A percentile compares a stretch with the other conserved stretches of the same genome.
These are phyloP conservation scores for Syrrhaptes paradoxus DNA, from an alignment of 2,113 vertebrate genomes.

Conservation along the genomic window DNA sequence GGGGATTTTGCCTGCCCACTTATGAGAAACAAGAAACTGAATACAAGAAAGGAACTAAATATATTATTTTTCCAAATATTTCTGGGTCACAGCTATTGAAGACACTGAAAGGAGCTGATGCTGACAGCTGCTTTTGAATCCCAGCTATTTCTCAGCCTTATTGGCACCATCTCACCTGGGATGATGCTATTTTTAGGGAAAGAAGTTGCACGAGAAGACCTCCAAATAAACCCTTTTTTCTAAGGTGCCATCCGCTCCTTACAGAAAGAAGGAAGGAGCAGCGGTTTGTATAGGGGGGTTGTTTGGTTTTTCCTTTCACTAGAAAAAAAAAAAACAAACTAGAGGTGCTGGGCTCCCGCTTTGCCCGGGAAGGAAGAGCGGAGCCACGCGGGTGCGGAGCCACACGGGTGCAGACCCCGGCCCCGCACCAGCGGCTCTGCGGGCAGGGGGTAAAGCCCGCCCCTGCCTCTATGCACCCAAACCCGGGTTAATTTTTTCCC, in stretches of 20 bases:
- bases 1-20: background rate
- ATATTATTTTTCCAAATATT: background rate
- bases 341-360: no score
- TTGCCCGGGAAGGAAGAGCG: no score
- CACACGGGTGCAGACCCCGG: no score
- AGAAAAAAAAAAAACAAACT: background rate
- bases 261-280: background rate
- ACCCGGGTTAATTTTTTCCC: background rate
- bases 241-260: background rate
- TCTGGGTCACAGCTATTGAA: background rate
- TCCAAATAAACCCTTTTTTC: background rate
- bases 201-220: background rate
- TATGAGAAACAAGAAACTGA: rapidly evolving
- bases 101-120: background rate
- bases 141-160: background rate
- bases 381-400: no score
- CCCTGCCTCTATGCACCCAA: background rate
- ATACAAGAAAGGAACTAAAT: background rate
- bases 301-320: background rate
- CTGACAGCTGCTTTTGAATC: background rate
- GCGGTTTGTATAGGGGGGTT: background rate
- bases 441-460: background rate
- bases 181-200: background rate
- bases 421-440: no score
- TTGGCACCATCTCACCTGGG: background rate